Percentiles rank a stretch among this genome's conserved stretches.
Conservation (phyloP, 2,113 vertebrate genomes). For the Morone saxatilis region DNA sequence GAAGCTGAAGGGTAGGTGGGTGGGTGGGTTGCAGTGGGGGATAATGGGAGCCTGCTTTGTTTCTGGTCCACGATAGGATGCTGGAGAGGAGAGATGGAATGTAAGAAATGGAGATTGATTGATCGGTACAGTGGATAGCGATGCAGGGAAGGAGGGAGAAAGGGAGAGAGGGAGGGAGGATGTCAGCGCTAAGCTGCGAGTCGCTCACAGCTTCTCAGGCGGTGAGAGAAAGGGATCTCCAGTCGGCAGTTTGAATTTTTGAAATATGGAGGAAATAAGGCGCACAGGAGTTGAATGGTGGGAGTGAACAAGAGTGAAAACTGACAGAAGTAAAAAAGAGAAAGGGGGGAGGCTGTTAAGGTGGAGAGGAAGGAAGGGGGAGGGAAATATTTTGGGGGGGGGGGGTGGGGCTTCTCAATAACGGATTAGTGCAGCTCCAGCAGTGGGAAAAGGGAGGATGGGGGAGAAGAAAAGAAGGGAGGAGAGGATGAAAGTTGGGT, state of each 20-base stretch:
- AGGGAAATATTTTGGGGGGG: slow-evolving; percentile 77
- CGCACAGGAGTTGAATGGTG: slow-evolving; percentile 56
- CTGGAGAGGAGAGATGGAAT: slow-evolving; percentile 77
- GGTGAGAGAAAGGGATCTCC: slow-evolving; percentile 40
- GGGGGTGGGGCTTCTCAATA: slow-evolving; percentile 71
- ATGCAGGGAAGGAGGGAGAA: slow-evolving; percentile 39
- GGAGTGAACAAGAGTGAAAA: slow-evolving; percentile 52
- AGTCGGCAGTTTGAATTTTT: slow-evolving; percentile 53
- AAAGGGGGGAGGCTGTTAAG: slow-evolving; percentile 49
- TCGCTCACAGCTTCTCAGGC: slow-evolving; percentile 49
- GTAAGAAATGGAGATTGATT: slow-evolving; percentile 79
- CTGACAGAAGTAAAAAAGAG: slow-evolving; percentile 34
- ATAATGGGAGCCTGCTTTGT: slow-evolving; percentile 76
- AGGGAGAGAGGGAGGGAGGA: slow-evolving; percentile 20
- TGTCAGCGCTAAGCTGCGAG: slow-evolving; percentile 53
- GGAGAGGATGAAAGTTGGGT: slow-evolving; percentile 86
- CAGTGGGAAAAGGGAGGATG: slow-evolving; percentile 72
- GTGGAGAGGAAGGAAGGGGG: slow-evolving; percentile 74
- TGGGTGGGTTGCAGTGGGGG: slow-evolving; percentile 49
- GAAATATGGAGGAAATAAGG: slow-evolving; percentile 73
- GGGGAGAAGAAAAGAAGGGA: slow-evolving; percentile 88
- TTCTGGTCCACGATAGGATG: slow-evolving; percentile 75
- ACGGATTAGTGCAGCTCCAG: slow-evolving; percentile 75
- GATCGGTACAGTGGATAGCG: slow-evolving; percentile 76
- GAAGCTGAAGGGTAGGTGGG: slow-evolving; percentile 78